Evolutionary conservation across 2,888 invertebrate genomes (phyloP), one percentile per base, ranked within the genome.

Genomic region (Epinotia demarniana): DNA sequence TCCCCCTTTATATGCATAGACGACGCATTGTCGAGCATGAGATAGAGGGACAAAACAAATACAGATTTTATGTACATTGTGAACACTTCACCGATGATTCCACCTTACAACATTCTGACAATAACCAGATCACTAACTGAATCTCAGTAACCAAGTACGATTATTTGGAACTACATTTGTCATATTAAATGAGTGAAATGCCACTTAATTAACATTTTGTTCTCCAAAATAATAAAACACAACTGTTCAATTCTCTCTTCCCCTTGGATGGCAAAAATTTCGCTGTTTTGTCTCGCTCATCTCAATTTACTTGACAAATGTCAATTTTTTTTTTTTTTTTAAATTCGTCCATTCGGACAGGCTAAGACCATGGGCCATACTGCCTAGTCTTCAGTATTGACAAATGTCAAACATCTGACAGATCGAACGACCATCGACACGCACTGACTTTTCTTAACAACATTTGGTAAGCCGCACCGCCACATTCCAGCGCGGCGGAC

Each of bases 1-100:
- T 92, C 90, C 72, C 94, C 94, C 78, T 87, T 85, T 79, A 94
- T 90, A 77, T 90, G 93, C 27, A 91, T 89, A 70, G 89, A 83
- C 27, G 89, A 89, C 53, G 85, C 88, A 70, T 39, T 72, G 33
- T 82, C 80, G 67, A 86, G 46, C 72, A 90, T 81, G 74, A 89
- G 79, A 62, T 83, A 86, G 76, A 82, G 87, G 79, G 89, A 85
- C 79, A 92, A 76, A 79, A 90, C 78, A 83, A 90, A 79, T 79
- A 85, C 75, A 79, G 83, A 80, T 85, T 86, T 89, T 72, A 76
- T 82, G 82, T 78, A 89, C 93, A 93, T 93, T 86, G 88, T 90
- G 86, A 68, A 49, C 55, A 72, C 58, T 57, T 58, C 39, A 43
- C 53, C 62, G 39, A 43, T 43, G 27, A 49, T 33, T 67, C 60